A percentile compares a stretch with the other conserved stretches of the same genome.
Conservation (phyloP, 2,113 vertebrate species). For the Varanus komodoensis region DNA sequence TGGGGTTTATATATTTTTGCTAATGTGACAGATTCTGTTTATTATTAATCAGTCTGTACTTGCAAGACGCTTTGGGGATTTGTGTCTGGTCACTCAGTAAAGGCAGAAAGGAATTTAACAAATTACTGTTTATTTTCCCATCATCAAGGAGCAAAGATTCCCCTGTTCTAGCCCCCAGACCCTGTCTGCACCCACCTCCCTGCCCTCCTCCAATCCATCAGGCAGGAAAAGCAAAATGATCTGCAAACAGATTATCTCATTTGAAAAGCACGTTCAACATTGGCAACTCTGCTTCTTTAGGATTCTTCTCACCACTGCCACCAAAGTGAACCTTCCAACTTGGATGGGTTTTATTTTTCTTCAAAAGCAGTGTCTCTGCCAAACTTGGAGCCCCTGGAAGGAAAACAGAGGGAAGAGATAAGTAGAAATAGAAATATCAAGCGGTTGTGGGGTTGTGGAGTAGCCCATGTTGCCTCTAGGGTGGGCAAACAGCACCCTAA, state of each 20-base stretch:
- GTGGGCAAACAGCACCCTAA: too few species aligned
- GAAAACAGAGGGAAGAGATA: conserved; percentile 25
- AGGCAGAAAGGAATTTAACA: conserved; percentile 49
- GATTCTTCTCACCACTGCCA: neutral
- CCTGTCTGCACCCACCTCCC: conserved; percentile 43
- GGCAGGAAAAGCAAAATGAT: conserved; percentile 46
- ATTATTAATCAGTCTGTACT: conserved; percentile 62
- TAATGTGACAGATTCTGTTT: conserved; percentile 63
- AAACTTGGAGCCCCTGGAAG: neutral
- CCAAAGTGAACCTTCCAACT: neutral
- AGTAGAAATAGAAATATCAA: conserved; percentile 4
- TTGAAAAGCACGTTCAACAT: conserved; percentile 30
- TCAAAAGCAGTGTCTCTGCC: conserved; percentile 27
- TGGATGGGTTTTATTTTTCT: conserved; percentile 4
- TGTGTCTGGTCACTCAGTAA: conserved; percentile 49
- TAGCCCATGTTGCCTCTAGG: neutral
- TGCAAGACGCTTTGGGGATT: conserved; percentile 60
- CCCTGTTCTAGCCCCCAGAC: neutral
- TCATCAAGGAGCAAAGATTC: neutral
- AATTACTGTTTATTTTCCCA: conserved; percentile 57
- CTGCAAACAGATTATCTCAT: conserved; percentile 37
- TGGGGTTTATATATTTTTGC: conserved; percentile 62
- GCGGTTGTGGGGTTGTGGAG: neutral
- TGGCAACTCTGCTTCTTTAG: neutral
- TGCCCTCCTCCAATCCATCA: conserved; percentile 21